Evolutionary conservation across 2,888 invertebrate species (phyloP), one percentile per base, ranked within the genome.

Genomic region (Bembecia ichneumoniformis): DNA sequence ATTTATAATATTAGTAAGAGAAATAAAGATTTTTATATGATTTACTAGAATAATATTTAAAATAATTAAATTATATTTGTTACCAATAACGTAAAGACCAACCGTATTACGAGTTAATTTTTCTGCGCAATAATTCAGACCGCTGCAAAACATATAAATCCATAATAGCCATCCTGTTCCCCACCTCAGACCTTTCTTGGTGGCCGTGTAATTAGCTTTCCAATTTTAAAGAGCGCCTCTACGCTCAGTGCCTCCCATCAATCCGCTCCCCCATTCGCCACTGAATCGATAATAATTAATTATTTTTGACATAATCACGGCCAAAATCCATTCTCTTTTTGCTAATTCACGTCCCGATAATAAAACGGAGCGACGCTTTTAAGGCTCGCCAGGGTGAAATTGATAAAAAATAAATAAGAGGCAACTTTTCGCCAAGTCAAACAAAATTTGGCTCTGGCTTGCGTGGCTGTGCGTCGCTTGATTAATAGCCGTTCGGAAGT

Each of bases 261-360:
- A 80, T 79, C 78, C 74, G 62, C 76, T 71, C 82, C 82, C 81
- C 77, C 72, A 74, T 71, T 66, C 74, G 71, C 67, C 63, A 62
- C 66, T 65, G 75, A 89, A 89, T 90, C 90, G 89, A 89, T 89
- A 88, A 89, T 90, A 90, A 91, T 90, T 91, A 90, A 91, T 90
- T 90, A 90, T 90, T 90, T 90, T 90, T 90, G 90, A 90, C 90
- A 89, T 90, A 90, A 90, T 90, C 90, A 89, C 89, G 74, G 81
- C 88, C 82, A 73, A 87, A 88, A 87, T 89, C 89, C 89, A 89
- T 88, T 90, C 89, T 89, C 88, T 89, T 90, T 87, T 89, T 89
- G 89, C 89, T 89, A 90, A 90, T 90, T 90, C 90, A 90, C 86
- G 90, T 88, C 87, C 86, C 88, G 83, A 88, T 87, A 89, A 89